Conservation (phyloP, 2,888 invertebrate species). For the Cactoblastis cactorum region DNA sequence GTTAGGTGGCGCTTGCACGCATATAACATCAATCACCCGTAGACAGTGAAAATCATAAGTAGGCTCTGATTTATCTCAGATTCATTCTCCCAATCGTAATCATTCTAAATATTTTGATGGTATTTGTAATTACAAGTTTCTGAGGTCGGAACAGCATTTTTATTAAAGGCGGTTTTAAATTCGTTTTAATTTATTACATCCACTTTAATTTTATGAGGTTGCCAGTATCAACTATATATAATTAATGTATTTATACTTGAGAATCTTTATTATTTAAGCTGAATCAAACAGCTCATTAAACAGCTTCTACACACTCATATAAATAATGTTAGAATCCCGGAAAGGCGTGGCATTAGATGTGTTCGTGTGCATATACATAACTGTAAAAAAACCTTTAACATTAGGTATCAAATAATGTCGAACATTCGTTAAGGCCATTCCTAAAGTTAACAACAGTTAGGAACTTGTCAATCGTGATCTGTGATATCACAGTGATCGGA, state of each 20-base stretch:
- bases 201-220: background rate
- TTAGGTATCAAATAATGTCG: background rate
- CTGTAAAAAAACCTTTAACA: no score
- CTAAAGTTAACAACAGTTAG: slow-evolving; percentile 34
- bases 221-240: no score
- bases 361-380: background rate
- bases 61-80: slow-evolving; percentile 29
- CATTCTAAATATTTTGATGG: slow-evolving; percentile 29
- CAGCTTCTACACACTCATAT: no score
- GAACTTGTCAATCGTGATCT: slow-evolving; percentile 30
- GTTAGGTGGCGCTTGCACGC: slow-evolving; percentile 21
- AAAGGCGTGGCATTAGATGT: no score
- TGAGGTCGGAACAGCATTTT: slow-evolving; percentile 10
- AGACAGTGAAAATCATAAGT: slow-evolving; percentile 28
- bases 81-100: slow-evolving; percentile 31
- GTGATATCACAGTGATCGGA: slow-evolving; percentile 45
- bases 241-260: no score
- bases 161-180: background rate
- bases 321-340: no score
- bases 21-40: slow-evolving; percentile 27
- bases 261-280: no score
- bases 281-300: no score
- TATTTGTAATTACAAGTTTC: slow-evolving; percentile 24
- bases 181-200: background rate
- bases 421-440: slow-evolving; percentile 27